Percentiles rank a stretch among this genome's conserved stretches.
phyloP scores from a whole-genome alignment of 2,113 vertebrate species.

The Trematomus loennbergii region DNA sequence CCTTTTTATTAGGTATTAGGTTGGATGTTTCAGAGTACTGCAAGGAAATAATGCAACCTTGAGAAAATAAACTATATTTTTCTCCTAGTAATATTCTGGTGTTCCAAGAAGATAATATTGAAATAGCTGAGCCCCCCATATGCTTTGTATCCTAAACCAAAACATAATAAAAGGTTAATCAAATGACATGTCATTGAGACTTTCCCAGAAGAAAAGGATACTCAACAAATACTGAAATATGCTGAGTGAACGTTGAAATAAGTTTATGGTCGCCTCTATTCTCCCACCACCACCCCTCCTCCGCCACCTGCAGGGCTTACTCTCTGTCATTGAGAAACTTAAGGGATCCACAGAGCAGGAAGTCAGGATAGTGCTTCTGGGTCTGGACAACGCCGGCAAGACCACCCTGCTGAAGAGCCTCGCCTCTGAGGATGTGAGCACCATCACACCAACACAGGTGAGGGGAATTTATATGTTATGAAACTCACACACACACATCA shows the following conservation, averaged over 20 bases:
- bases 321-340: constrained; percentile 89
- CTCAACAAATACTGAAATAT: constrained; percentile 1
- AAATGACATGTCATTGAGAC: background rate
- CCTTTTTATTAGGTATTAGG: background rate
- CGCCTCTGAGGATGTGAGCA: constrained; percentile 89
- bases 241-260: background rate
- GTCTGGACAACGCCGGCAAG: constrained; percentile 91
- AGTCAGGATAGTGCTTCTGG: constrained; percentile 89
- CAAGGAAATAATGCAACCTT: background rate
- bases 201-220: background rate
- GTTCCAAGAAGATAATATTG: background rate
- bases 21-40: background rate
- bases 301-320: constrained; percentile 83
- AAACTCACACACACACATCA: background rate
- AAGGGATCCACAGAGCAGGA: constrained; percentile 87
- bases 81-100: background rate
- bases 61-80: background rate
- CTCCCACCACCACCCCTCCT: background rate
- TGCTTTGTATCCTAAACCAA: constrained; percentile 5
- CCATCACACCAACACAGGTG: constrained; percentile 91
- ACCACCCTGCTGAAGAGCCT: constrained; percentile 89
- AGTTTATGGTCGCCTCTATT: background rate
- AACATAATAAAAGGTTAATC: constrained; percentile 1
- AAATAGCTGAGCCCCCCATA: too few relatives aligned
- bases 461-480: background rate